These are phyloP conservation scores for Torymus tubicola DNA, from an alignment of 2,888 invertebrate genomes.

Conservation along the genomic window DNA sequence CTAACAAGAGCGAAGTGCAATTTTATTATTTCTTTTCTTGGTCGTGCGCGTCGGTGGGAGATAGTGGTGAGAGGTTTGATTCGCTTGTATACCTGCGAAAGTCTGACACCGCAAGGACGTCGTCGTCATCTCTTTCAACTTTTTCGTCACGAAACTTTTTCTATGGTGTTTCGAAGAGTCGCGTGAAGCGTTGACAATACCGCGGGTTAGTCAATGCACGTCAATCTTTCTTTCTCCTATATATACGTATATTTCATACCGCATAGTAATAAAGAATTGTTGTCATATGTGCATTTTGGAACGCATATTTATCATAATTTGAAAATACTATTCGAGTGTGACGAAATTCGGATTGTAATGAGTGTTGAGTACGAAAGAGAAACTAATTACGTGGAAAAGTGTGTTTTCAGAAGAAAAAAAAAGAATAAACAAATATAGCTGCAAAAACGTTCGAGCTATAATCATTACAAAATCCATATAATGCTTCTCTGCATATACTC, in stretches of 20 bases:
- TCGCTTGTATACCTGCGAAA: slow-evolving; percentile 55
- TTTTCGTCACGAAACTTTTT: slow-evolving; percentile 67
- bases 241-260: no score
- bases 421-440: slow-evolving; percentile 7
- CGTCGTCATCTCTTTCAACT: slow-evolving; percentile 60
- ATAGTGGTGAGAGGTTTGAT: slow-evolving; percentile 36
- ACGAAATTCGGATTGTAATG: no score
- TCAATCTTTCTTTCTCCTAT: slow-evolving; percentile 58
- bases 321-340: no score
- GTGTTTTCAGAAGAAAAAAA: neutral
- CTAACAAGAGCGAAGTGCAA: slow-evolving; percentile 21
- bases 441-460: slow-evolving; percentile 4
- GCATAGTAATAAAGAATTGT: no score
- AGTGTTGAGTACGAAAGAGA: no score
- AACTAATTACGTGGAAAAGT: no score
- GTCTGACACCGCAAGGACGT: slow-evolving; percentile 59
- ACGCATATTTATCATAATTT: neutral
- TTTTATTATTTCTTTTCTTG: neutral
- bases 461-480: slow-evolving; percentile 11
- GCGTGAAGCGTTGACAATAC: slow-evolving; percentile 62
- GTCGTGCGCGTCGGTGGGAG: neutral
- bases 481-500: slow-evolving; percentile 12
- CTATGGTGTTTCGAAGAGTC: slow-evolving; percentile 39
- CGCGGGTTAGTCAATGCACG: slow-evolving; percentile 62
- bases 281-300: neutral